Base-by-base conservation (phyloP, 2,888 invertebrate species). In the Macrosoma leucophasiata region DNA sequence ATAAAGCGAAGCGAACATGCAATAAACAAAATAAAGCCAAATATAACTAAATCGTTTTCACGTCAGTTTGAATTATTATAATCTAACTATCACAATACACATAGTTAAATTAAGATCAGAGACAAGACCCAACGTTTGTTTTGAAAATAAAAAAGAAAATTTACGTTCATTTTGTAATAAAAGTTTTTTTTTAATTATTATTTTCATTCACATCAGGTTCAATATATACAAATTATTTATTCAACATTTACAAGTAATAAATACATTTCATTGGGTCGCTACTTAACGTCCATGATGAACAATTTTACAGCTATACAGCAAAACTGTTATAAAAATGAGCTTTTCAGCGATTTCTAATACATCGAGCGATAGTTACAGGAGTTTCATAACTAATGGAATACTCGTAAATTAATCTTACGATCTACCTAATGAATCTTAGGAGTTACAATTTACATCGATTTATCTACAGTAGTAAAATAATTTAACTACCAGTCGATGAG, bases 201-300 rank as follows among this genome's bases (percentile, higher is more conserved):
- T 62, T 62, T 68, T 60, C 69, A 64, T 79, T 79, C 78, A 81
- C 78, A 82, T 76, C 66, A 65, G 59, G 61, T 75, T 79, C 82
- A 72, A 78, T 84, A 84, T 84, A 84, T 84, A 84, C 82, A 84
- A 74, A 82, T 81, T 73, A 77, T 69, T n/a, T 64, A 62, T 62
- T 70, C 62, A 77, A 76, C 77, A 81, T 82, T 78, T 81, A 82
- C 79, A 78, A n/a, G 60, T 65, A 62, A 66, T 71, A 69, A 66
- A 68, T 74, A 79, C 68, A 75, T 48, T 65, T 70, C 58, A 68
- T 59, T 65, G 55, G 53, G 55, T 55, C 49, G 54, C 73, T 72
- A 71, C 62, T 63, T 64, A 62, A 60, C 48, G 58, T 62, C 58
- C 58, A 62, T 55, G 52, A 52, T 67, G 64, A 65, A 62, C 53